Conservation (phyloP, 2,797 vertebrate species). For the Centropyge bicolor region DNA sequence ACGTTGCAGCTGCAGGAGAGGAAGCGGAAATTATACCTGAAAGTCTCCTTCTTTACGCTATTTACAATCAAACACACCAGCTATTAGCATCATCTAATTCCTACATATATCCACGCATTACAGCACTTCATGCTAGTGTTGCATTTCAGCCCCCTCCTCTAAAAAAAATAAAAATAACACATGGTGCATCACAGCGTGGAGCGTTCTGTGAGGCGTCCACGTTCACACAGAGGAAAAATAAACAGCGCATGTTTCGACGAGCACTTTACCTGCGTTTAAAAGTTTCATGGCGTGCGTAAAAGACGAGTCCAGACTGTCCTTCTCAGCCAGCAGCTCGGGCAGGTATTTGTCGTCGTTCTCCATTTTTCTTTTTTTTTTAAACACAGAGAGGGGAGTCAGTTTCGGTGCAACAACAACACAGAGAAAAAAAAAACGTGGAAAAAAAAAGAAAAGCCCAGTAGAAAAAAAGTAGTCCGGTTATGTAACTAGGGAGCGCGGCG, state of each 20-base stretch:
- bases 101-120: no score
- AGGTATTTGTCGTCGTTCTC: conserved; percentile 95
- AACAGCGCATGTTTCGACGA: neutral
- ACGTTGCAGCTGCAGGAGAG: conserved; percentile 1
- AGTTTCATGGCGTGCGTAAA: conserved; percentile 97
- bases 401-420: conserved; percentile 31
- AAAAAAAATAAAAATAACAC: no score
- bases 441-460: conserved; percentile 41
- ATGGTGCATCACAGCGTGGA: no score
- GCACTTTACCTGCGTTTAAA: conserved; percentile 90
- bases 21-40: neutral
- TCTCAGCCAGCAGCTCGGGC: conserved; percentile 95
- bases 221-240: neutral
- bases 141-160: no score
- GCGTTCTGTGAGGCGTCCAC: no score
- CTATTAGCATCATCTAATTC: no score
- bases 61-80: neutral
- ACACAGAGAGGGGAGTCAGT: conserved; percentile 38
- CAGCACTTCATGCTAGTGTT: no score
- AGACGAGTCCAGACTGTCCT: conserved; percentile 95
- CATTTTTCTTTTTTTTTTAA: conserved; percentile 81
- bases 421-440: neutral
- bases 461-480: conserved; percentile 79
- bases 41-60: neutral
- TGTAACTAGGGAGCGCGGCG: conserved; percentile 63